Percentiles rank a stretch among this genome's conserved stretches.
Evolutionary conservation across 35 echinoderm and acorn worm species (phyloP).

Genomic region (Holothuria glaberrima): DNA sequence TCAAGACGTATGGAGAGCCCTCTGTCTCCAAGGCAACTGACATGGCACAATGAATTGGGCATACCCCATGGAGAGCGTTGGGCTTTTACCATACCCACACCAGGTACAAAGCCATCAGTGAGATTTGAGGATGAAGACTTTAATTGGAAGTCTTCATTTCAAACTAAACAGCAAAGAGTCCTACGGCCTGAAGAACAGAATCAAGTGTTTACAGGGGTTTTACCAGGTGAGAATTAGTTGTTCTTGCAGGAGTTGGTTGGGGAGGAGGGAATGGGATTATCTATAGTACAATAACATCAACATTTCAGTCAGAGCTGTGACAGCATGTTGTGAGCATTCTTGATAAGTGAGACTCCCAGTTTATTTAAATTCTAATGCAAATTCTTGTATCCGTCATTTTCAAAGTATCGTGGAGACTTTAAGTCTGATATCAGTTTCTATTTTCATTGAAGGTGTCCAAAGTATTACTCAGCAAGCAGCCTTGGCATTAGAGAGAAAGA

Average conservation of each 20-base stretch:
- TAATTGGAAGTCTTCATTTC: background rate
- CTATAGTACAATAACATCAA: too few species aligned
- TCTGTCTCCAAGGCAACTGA: slow-evolving; percentile 12
- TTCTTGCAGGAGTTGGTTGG: too few species aligned
- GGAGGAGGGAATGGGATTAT: too few species aligned
- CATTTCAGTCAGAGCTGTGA: too few species aligned
- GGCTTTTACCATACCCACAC: slow-evolving; percentile 16
- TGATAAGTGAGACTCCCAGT: too few species aligned
- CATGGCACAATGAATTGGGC: slow-evolving; percentile 33
- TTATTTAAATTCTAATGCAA: too few species aligned
- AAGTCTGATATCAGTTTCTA: background rate
- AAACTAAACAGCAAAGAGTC: slow-evolving; percentile 58
- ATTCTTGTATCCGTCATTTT: too few species aligned
- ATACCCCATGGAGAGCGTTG: background rate
- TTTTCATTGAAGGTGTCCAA: slow-evolving; percentile 64
- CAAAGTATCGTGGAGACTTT: too few species aligned
- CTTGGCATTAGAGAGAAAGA: background rate
- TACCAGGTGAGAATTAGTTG: slow-evolving; percentile 75
- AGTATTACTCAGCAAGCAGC: slow-evolving; percentile 68
- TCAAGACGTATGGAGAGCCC: background rate
- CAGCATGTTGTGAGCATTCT: too few species aligned
- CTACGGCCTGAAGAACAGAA: slow-evolving; percentile 51
- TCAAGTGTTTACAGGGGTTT: slow-evolving; percentile 68
- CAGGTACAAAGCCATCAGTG: background rate
- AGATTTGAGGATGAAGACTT: slow-evolving; percentile 2